Evolutionary conservation across 2,113 vertebrate species (phyloP).

Genomic region (Siniperca knerii): DNA sequence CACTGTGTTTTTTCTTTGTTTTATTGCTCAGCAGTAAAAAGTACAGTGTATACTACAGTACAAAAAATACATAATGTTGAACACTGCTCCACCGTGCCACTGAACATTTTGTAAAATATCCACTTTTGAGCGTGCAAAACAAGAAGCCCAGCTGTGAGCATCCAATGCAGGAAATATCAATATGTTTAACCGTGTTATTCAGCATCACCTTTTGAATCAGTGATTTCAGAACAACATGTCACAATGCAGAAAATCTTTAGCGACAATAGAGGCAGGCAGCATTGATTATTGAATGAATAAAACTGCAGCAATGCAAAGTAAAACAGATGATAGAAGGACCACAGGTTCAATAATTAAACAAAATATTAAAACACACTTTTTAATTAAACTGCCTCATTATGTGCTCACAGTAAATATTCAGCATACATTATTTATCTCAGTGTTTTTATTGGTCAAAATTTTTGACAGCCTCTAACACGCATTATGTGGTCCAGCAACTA

Average conservation of each 20-base stretch:
- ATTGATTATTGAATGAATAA: slow-evolving; percentile 74
- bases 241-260: slow-evolving; percentile 63
- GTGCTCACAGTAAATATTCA: slow-evolving; percentile 78
- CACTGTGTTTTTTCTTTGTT: slow-evolving; percentile 63
- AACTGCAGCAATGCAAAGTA: slow-evolving; percentile 64
- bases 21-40: slow-evolving; percentile 89
- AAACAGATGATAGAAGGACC: slow-evolving; percentile 71
- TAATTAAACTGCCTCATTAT: slow-evolving; percentile 56
- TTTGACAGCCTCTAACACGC: slow-evolving; percentile 58
- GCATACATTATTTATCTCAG: slow-evolving; percentile 67
- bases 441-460: slow-evolving; percentile 59
- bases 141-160: slow-evolving; percentile 73
- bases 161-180: slow-evolving; percentile 66
- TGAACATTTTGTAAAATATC: slow-evolving; percentile 76
- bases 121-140: slow-evolving; percentile 79
- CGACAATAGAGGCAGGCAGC: slow-evolving; percentile 72
- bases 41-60: slow-evolving; percentile 87
- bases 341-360: slow-evolving; percentile 47
- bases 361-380: slow-evolving; percentile 47
- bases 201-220: slow-evolving; percentile 32
- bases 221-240: slow-evolving; percentile 52
- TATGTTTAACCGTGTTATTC: slow-evolving; percentile 41
- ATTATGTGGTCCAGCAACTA: slow-evolving; percentile 60
- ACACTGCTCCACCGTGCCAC: slow-evolving; percentile 77
- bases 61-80: slow-evolving; percentile 83